Evolutionary conservation across 2,888 invertebrate species (phyloP).

Genomic region (Coleophora deauratella): DNA sequence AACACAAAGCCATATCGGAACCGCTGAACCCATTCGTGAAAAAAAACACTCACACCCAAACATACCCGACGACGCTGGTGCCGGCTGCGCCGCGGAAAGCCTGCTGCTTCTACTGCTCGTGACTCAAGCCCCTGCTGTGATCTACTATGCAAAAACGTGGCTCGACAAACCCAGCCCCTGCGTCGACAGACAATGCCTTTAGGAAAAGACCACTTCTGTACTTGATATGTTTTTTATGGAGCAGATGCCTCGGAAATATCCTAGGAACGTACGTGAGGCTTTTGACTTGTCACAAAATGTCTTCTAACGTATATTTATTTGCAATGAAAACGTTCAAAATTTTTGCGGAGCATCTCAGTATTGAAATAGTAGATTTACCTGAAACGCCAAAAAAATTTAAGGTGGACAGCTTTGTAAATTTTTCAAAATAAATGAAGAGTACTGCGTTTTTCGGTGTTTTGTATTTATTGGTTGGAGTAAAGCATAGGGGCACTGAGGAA

Average conservation of each 20-base stretch:
- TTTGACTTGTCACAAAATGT: constrained; percentile 38
- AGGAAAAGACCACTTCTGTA: too few species aligned
- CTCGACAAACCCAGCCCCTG: too few species aligned
- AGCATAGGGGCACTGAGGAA: too few species aligned
- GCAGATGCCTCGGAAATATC: constrained; percentile 31
- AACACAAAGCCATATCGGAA: constrained; percentile 32
- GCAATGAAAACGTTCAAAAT: constrained; percentile 34
- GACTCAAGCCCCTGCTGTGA: too few species aligned
- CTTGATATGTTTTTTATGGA: constrained; percentile 27
- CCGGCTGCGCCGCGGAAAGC: constrained; percentile 53
- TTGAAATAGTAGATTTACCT: constrained; percentile 20
- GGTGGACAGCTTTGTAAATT: constrained; percentile 12
- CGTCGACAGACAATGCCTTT: too few species aligned
- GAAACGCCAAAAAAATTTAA: constrained; percentile 11
- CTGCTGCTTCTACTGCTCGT: constrained; percentile 49
- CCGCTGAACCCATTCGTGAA: constrained; percentile 49
- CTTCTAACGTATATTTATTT: constrained; percentile 45
- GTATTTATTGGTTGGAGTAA: too few species aligned
- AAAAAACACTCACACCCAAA: constrained; percentile 49
- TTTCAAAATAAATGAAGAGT: not conserved
- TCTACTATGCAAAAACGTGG: too few species aligned
- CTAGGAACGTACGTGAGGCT: constrained; percentile 34
- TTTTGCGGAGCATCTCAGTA: constrained; percentile 31
- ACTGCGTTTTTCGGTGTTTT: not conserved
- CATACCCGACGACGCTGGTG: constrained; percentile 48